Conservation (phyloP, 2,888 invertebrate genomes). For the Eupithecia abbreviata region DNA sequence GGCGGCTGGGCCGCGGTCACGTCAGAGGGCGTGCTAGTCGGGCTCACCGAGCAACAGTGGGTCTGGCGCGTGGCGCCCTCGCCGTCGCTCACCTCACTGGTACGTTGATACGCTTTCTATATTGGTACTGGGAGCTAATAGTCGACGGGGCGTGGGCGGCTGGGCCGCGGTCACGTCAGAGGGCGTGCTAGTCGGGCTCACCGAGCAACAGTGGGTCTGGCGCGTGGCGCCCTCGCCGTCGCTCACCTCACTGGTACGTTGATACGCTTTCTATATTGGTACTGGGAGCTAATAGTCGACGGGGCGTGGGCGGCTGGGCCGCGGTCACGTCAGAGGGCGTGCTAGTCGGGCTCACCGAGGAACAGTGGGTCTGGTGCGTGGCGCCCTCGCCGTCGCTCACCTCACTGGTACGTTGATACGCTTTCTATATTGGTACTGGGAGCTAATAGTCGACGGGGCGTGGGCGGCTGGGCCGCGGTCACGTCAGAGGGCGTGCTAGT, state of each 20-base stretch:
- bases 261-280: no score
- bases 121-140: no score
- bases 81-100: conserved; percentile 66
- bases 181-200: conserved; percentile 68
- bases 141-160: no score
- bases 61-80: conserved; percentile 76
- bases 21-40: conserved; percentile 70
- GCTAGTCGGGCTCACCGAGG: no score
- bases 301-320: no score
- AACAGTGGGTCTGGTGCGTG: no score
- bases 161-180: conserved; percentile 73
- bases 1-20: conserved; percentile 78
- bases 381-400: no score
- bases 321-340: no score
- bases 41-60: conserved; percentile 73
- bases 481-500: no score
- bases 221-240: conserved; percentile 68
- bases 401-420: no score
- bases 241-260: conserved; percentile 64
- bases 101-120: conserved; percentile 44
- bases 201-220: conserved; percentile 79
- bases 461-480: conserved; percentile 67
- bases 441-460: conserved; percentile 69
- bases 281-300: no score
- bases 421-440: conserved; percentile 53